A percentile compares a stretch with the other conserved stretches of the same genome.
Conservation (phyloP, 2,888 invertebrate genomes). For the Brenthis hecate region DNA sequence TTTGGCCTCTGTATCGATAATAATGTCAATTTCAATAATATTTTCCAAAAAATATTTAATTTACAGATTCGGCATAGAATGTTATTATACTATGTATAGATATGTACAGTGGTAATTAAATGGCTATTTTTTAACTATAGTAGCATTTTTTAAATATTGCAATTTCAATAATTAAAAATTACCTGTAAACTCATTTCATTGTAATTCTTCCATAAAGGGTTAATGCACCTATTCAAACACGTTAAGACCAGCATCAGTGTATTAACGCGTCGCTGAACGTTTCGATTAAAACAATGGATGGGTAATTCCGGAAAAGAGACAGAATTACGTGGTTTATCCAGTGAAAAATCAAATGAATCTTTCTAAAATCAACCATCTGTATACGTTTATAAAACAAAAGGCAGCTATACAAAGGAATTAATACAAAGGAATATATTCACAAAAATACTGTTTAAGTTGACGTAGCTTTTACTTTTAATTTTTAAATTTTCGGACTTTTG, state of each 20-base stretch:
- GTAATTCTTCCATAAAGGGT: not conserved
- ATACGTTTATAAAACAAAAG: constrained; percentile 28
- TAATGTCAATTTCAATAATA: no score
- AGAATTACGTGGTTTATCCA: constrained; percentile 23
- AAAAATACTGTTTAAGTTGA: not conserved
- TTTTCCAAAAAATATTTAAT: no score
- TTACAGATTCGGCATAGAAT: no score
- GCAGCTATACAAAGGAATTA: constrained; percentile 1
- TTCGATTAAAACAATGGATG: constrained; percentile 22
- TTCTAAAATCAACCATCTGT: constrained; percentile 28
- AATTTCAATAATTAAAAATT: not conserved
- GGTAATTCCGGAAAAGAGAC: constrained; percentile 24
- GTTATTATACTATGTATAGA: no score
- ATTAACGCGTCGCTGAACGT: constrained; percentile 12
- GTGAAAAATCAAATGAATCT: constrained; percentile 27
- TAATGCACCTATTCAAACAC: not conserved
- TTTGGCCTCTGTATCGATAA: no score
- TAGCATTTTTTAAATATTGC: not conserved
- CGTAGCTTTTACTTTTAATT: not conserved
- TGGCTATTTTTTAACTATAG: not conserved
- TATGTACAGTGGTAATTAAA: no score
- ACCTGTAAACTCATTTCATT: not conserved
- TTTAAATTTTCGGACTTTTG: not conserved
- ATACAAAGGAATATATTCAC: not conserved
- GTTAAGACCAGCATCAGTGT: constrained; percentile 2